Conservation (phyloP, 2,113 vertebrate species). For the Natator depressus region DNA sequence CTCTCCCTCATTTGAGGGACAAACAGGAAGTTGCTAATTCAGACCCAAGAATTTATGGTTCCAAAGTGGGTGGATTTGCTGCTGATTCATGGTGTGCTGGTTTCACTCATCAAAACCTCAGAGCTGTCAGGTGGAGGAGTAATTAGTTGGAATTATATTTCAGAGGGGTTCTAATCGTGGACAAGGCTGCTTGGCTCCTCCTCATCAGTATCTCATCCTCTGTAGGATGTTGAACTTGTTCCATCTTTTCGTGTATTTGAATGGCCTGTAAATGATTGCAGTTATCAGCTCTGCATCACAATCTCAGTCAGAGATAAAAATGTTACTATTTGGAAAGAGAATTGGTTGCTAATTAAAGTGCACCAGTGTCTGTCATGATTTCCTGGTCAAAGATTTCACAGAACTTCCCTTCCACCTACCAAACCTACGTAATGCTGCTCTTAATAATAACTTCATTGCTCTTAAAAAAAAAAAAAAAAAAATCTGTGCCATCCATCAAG, state of each 20-base stretch:
- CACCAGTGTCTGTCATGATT: not conserved
- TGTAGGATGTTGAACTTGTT: not conserved
- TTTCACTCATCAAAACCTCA: not conserved
- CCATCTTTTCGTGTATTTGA: not conserved
- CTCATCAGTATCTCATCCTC: not conserved
- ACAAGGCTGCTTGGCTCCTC: not conserved
- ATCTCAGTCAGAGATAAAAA: not conserved
- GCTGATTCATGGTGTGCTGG: not conserved
- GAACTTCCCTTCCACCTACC: not conserved
- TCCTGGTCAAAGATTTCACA: constrained; percentile 34
- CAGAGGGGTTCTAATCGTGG: not conserved
- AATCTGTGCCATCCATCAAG: not conserved
- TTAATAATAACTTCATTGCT: not conserved
- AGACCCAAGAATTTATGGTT: rapidly evolving
- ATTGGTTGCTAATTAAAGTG: constrained; percentile 26
- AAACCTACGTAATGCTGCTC: not conserved
- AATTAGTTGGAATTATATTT: not conserved
- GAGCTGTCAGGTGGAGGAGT: not conserved
- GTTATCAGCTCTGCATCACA: too few relatives aligned
- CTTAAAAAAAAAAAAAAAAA: not conserved
- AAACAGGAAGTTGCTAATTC: not conserved
- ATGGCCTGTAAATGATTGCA: not conserved
- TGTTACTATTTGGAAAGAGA: constrained; percentile 39
- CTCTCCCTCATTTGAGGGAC: not conserved
- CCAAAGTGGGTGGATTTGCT: not conserved